Evolutionary conservation across 2,888 invertebrate species (phyloP).

Genomic region (Philonicus albiceps): DNA sequence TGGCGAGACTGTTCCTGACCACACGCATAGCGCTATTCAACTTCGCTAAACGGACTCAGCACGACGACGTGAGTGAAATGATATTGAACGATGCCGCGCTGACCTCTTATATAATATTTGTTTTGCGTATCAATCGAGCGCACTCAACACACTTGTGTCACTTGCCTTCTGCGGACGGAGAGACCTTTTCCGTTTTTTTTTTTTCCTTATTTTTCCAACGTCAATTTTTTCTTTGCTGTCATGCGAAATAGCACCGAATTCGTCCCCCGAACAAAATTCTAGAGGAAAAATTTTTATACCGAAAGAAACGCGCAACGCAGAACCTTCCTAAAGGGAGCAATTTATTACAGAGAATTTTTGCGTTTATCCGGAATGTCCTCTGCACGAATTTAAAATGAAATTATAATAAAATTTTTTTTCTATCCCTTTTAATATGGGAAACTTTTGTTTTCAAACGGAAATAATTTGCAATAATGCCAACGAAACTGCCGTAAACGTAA

Average conservation of each 20-base stretch:
- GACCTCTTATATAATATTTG: conserved; percentile 22
- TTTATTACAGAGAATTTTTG: neutral
- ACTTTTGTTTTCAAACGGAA: conserved; percentile 1
- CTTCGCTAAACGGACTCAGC: neutral
- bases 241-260: neutral
- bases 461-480: neutral
- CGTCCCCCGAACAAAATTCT: neutral
- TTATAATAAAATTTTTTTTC: neutral
- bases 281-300: neutral
- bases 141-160: conserved; percentile 16
- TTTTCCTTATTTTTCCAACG: neutral
- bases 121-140: neutral
- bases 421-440: neutral
- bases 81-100: neutral
- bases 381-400: neutral
- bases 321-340: neutral
- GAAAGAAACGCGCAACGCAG: neutral
- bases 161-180: neutral
- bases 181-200: neutral
- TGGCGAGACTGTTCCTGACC: conserved; percentile 16
- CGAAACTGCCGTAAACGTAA: neutral
- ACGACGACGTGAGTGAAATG: neutral
- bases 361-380: neutral
- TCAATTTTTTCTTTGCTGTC: neutral
- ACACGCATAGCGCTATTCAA: neutral